Evolutionary conservation across 2,797 vertebrate genomes (phyloP).

Genomic region (Microctenopoma lineatum): DNA sequence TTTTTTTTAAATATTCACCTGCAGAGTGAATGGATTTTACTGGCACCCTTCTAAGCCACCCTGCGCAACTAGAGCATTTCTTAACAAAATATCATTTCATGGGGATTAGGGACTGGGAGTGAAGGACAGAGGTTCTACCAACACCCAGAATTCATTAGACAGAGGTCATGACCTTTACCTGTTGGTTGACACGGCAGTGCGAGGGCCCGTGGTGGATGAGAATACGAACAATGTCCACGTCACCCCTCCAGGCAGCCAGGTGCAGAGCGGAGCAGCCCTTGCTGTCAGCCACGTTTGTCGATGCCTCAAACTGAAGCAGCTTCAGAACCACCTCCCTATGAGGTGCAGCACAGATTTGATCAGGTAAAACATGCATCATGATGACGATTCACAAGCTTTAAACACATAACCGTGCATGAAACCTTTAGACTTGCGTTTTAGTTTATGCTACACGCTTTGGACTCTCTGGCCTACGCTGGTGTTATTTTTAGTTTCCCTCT

Average conservation of each 20-base stretch:
- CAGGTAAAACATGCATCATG: neutral
- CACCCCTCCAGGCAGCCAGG: constrained; percentile 96
- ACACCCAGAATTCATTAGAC: neutral
- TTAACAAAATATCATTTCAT: neutral
- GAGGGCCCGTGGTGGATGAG: constrained; percentile 94
- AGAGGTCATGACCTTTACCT: constrained; percentile 79
- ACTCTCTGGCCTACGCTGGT: neutral
- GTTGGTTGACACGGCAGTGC: constrained; percentile 94
- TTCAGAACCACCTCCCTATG: constrained; percentile 94
- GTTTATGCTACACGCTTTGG: no score
- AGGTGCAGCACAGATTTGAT: neutral
- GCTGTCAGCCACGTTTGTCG: constrained; percentile 92
- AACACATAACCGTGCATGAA: neutral
- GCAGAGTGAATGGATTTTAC: neutral
- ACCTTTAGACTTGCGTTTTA: no score
- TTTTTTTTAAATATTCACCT: no score
- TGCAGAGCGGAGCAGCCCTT: constrained; percentile 97
- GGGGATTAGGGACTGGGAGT: neutral
- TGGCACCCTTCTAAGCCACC: neutral
- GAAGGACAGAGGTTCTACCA: neutral
- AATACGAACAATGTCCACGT: constrained; percentile 95
- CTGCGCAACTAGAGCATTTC: neutral
- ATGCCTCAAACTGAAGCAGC: constrained; percentile 94
- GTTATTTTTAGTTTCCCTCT: neutral
- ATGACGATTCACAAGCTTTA: neutral